Base-by-base conservation (phyloP, 2,888 invertebrate species). In the Tiliacea citrago region DNA sequence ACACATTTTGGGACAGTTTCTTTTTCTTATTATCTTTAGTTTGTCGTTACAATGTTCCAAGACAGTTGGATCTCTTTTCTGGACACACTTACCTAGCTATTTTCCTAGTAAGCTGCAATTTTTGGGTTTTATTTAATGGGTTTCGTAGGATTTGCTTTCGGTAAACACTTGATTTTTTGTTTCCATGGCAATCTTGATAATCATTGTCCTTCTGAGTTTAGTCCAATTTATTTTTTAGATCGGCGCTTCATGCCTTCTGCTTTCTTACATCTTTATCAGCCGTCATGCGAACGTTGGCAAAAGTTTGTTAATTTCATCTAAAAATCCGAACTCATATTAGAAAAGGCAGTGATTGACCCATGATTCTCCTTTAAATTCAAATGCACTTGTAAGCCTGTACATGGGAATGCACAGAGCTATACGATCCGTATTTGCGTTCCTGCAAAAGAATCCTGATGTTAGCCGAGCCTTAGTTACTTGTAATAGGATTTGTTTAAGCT, bases 401-500 rank as follows among this genome's bases (percentile, higher is more conserved):
- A 73, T 53, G 49, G 62, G 29, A 68, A 60, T 68, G 77, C 72
- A 86, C 65, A 74, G 69, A 75, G 66, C 39, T 35, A 68, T 76
- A 74, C 21, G 24, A 62, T 75, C 53, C 53, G 62, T 80, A 82
- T 75, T 79, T 86, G 65, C 79, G 81, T 81, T 75, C 65, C 55
- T 60, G 79, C 73, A 35, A 82, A 85, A 86, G 85, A 83, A 88
- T 82, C 79, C 82, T 63, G 53, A 71, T 89, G 90, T 90, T 88
- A 90, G 85, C 85, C 61, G 47, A 68, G 81, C 81, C 82, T 86
- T 79, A 78, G 49, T 18, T 6, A 10, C 45, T 47, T 13, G 73
- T 90, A 91, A 91, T 89, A 88, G 90, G 90, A 90, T 91, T 90
- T 85, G 57, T 82, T 75, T 88, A 91, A 91, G 89, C 90, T 86